Percentiles rank a stretch among this genome's conserved stretches.
phyloP scores from a whole-genome alignment of 1,140 invertebrate species.

The Hyposmocoma kahamanoa region DNA sequence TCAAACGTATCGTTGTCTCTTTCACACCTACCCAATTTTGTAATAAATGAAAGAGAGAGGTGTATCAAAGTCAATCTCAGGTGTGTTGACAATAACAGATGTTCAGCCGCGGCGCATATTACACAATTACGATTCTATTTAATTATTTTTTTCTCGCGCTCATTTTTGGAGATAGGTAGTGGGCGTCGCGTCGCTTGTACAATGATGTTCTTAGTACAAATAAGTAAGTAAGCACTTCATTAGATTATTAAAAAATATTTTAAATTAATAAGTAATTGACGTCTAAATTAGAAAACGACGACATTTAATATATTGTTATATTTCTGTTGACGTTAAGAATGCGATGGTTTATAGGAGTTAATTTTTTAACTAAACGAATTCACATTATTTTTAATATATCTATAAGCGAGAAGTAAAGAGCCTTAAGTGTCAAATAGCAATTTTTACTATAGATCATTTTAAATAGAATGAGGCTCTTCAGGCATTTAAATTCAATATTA shows the following conservation, averaged over 20 bases:
- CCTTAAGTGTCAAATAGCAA: no score
- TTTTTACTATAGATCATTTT: no score
- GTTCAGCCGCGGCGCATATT: conserved; percentile 59
- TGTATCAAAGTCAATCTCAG: conserved; percentile 38
- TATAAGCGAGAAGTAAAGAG: no score
- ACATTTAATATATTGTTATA: no score
- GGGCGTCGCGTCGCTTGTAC: conserved; percentile 23
- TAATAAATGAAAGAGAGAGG: conserved; percentile 29
- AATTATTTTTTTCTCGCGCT: conserved; percentile 61
- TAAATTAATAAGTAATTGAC: background rate
- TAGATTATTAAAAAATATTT: background rate
- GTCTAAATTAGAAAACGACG: background rate
- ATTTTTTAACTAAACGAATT: no score
- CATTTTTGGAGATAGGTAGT: conserved; percentile 47
- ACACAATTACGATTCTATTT: conserved; percentile 72
- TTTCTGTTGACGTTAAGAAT: no score
- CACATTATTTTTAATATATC: no score
- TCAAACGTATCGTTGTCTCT: conserved; percentile 40
- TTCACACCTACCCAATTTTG: conserved; percentile 18
- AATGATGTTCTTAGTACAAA: background rate
- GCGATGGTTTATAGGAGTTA: no score
- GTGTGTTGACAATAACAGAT: conserved; percentile 72
- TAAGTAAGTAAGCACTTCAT: background rate
- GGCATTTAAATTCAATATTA: no score
- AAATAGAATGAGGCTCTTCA: no score